These are phyloP conservation scores for Semaprochilodus insignis DNA, from an alignment of 2,797 vertebrate species.

Conservation along the genomic window DNA sequence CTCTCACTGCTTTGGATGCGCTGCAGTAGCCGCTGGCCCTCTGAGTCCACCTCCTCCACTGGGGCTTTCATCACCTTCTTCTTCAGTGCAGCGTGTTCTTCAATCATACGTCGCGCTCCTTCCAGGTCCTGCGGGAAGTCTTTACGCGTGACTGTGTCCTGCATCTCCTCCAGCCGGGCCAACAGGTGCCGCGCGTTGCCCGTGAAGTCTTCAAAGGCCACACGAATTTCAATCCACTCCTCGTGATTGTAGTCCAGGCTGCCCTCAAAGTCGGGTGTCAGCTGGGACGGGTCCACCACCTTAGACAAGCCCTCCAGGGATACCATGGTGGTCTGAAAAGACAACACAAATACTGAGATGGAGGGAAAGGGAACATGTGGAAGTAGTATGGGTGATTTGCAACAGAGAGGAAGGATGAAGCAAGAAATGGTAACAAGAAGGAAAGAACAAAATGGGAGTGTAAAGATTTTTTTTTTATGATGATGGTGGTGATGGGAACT, in stretches of 20 bases:
- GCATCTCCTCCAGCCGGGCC: conserved; percentile 94
- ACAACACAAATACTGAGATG: conserved; percentile 26
- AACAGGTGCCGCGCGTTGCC: conserved; percentile 95
- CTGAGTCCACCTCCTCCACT: conserved; percentile 95
- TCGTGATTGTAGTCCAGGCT: conserved; percentile 98
- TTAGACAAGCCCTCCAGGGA: conserved; percentile 98
- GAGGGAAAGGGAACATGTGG: not conserved
- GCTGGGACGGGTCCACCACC: conserved; percentile 97
- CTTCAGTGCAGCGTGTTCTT: conserved; percentile 94
- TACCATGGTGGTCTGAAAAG: conserved; percentile 94
- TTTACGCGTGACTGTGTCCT: conserved; percentile 93
- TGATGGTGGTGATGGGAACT: no score
- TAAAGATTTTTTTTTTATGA: no score
- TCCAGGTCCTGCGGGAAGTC: conserved; percentile 97
- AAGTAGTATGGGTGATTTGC: not conserved
- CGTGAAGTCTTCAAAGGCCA: conserved; percentile 97
- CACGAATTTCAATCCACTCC: conserved; percentile 97
- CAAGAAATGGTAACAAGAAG: conserved; percentile 12
- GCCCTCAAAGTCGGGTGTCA: conserved; percentile 96
- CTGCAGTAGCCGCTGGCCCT: conserved; percentile 95
- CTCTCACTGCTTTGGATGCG: conserved; percentile 96
- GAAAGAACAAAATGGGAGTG: not conserved
- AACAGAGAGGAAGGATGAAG: not conserved
- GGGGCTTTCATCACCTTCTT: conserved; percentile 98
- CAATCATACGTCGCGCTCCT: conserved; percentile 94